Conservation (phyloP, 2,888 invertebrate species). For the Hypolimnas misippus region DNA sequence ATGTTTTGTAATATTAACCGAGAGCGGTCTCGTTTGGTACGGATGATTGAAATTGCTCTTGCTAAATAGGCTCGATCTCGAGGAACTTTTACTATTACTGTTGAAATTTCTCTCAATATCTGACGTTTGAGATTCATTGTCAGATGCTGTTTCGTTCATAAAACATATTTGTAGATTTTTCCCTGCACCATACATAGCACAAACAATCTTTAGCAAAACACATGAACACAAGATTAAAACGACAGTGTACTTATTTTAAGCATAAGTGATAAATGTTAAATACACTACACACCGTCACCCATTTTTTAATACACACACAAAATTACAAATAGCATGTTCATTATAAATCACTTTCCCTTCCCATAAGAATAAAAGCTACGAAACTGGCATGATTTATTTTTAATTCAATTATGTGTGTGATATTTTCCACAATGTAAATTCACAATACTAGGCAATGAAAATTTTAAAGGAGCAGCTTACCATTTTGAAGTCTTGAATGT, state of each 20-base stretch:
- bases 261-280: slow-evolving; percentile 2
- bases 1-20: slow-evolving; percentile 76
- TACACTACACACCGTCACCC: slow-evolving; percentile 6
- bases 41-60: slow-evolving; percentile 77
- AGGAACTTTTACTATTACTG: slow-evolving; percentile 68
- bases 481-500: slow-evolving; percentile 93
- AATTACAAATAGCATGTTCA: background rate
- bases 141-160: slow-evolving; percentile 96
- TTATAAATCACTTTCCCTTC: background rate
- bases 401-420: background rate
- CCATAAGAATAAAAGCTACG: slow-evolving; percentile 6
- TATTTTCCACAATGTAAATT: slow-evolving; percentile 15
- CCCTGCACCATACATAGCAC: slow-evolving; percentile 79
- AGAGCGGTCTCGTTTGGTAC: slow-evolving; percentile 77
- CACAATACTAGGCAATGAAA: slow-evolving; percentile 22
- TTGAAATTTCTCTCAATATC: slow-evolving; percentile 86
- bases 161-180: slow-evolving; percentile 98
- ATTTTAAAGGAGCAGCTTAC: slow-evolving; percentile 68
- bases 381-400: slow-evolving; percentile 13
- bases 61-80: slow-evolving; percentile 73
- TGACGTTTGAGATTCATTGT: slow-evolving; percentile 90
- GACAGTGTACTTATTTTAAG: background rate
- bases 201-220: slow-evolving; percentile 43
- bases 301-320: background rate
- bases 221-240: slow-evolving; percentile 14